These are phyloP conservation scores for Polietes domitor DNA, from an alignment of 2,888 invertebrate species.

Conservation along the genomic window DNA sequence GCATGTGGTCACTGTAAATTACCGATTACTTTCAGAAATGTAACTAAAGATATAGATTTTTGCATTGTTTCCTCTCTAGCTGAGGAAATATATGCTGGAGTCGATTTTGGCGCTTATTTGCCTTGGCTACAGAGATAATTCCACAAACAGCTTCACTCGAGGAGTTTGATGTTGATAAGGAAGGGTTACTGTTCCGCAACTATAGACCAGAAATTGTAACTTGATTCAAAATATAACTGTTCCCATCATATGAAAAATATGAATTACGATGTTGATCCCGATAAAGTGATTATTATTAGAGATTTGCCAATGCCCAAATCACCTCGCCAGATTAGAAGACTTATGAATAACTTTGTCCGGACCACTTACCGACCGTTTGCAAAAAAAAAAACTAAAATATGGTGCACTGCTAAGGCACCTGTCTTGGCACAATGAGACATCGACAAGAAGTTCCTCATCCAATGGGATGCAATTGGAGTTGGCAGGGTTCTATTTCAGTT, in stretches of 20 bases:
- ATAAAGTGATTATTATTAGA: too few species aligned
- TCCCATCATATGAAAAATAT: constrained; percentile 25
- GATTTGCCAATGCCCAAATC: too few species aligned
- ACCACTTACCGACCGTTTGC: too few species aligned
- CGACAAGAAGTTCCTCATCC: too few species aligned
- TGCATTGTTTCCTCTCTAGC: constrained; percentile 26
- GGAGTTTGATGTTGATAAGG: neutral
- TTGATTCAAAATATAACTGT: constrained; percentile 11
- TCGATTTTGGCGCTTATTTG: constrained; percentile 35
- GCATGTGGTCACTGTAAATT: constrained; percentile 19
- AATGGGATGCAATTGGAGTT: too few species aligned
- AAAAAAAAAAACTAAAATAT: too few species aligned
- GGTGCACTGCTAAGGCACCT: too few species aligned
- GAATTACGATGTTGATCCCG: constrained; percentile 38
- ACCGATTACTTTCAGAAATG: constrained; percentile 13
- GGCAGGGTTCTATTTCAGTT: too few species aligned
- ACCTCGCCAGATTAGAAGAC: too few species aligned
- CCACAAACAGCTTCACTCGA: neutral
- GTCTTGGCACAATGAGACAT: too few species aligned
- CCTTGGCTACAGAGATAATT: constrained; percentile 34
- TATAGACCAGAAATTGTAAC: constrained; percentile 9
- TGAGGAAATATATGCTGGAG: constrained; percentile 8
- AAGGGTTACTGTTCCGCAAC: neutral
- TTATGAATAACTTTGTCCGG: too few species aligned
- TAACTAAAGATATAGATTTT: constrained; percentile 14